Percentiles rank a stretch among this genome's conserved stretches.
Conservation (phyloP, 2,797 vertebrate genomes). For the Helarctos malayanus region DNA sequence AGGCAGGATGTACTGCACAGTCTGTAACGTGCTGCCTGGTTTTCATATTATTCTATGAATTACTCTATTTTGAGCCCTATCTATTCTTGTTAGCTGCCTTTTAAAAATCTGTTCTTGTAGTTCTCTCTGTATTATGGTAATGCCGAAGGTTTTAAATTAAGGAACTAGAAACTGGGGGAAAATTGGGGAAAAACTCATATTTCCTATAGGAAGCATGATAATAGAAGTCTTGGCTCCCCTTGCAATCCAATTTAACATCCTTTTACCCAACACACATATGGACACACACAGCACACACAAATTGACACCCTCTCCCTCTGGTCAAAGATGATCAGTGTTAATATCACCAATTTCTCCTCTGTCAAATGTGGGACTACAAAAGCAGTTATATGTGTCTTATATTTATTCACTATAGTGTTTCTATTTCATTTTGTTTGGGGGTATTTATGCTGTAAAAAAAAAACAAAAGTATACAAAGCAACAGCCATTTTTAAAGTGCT, state of each 20-base stretch:
- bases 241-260: background rate
- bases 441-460: background rate
- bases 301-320: background rate
- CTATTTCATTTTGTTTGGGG: background rate
- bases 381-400: background rate
- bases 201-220: background rate
- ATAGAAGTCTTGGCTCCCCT: background rate
- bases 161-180: background rate
- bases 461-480: background rate
- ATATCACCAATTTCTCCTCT: background rate
- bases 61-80: slow-evolving; percentile 30
- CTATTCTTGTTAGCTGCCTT: slow-evolving; percentile 6
- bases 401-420: background rate
- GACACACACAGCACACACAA: background rate
- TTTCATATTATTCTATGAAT: slow-evolving; percentile 35
- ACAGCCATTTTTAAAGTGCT: background rate
- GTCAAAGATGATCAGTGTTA: background rate
- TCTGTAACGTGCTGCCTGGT: background rate
- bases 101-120: slow-evolving; percentile 44
- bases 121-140: background rate
- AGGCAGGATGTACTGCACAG: background rate
- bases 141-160: background rate
- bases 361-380: background rate
- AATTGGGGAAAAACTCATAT: background rate
- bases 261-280: background rate